phyloP scores from a whole-genome alignment of 2,888 invertebrate species.

The Tupiocoris notatus region DNA sequence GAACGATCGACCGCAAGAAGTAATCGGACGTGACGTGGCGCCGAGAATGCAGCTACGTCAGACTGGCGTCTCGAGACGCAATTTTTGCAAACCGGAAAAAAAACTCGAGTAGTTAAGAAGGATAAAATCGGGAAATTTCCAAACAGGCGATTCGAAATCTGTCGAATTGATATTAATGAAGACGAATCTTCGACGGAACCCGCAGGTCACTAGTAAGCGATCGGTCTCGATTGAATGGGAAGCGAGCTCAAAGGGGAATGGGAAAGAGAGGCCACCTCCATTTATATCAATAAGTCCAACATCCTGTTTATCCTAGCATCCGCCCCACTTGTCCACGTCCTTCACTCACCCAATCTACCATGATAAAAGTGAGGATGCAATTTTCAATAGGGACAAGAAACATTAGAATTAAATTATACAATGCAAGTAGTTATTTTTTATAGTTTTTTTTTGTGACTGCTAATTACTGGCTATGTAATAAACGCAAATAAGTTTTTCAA shows the following conservation, averaged over 20 bases:
- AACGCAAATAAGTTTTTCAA: too few relatives aligned
- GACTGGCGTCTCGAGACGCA: neutral
- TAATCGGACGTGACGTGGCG: neutral
- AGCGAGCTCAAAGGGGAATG: neutral
- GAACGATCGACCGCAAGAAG: neutral
- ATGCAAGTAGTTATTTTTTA: too few relatives aligned
- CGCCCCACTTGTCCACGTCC: slow-evolving; percentile 2
- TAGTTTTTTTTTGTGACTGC: too few relatives aligned
- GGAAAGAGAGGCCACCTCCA: slow-evolving; percentile 8
- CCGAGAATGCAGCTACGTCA: too few relatives aligned
- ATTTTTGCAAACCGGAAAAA: neutral
- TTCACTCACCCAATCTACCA: neutral
- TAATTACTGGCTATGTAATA: too few relatives aligned
- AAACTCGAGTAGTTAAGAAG: too few relatives aligned
- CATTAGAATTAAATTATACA: too few relatives aligned
- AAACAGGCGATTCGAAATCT: too few relatives aligned
- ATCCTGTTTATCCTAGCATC: slow-evolving; percentile 36
- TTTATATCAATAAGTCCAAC: slow-evolving; percentile 36
- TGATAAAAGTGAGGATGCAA: neutral
- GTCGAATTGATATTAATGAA: neutral
- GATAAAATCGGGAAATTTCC: too few relatives aligned
- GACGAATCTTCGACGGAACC: neutral
- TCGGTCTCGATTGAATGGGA: slow-evolving; percentile 13
- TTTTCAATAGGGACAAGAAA: too few relatives aligned
- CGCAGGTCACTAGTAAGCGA: neutral